These are phyloP conservation scores for Sisor rabdophorus DNA, from an alignment of 2,113 vertebrate species.

Conservation along the genomic window DNA sequence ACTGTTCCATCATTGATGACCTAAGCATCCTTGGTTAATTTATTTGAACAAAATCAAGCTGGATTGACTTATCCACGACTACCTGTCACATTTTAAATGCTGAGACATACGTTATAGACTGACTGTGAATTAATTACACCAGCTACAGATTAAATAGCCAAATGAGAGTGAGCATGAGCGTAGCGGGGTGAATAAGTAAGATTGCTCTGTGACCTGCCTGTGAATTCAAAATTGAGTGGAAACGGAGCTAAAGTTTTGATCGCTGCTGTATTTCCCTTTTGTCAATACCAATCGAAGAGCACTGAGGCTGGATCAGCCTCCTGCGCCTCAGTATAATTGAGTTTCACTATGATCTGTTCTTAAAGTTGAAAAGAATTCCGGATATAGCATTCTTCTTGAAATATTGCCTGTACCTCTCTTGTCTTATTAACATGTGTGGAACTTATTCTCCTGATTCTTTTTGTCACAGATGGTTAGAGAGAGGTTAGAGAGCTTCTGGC, in stretches of 20 bases:
- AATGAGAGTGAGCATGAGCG: not conserved
- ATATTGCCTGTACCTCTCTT: not conserved
- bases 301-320: conserved; percentile 15
- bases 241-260: not conserved
- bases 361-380: not conserved
- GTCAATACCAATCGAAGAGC: not conserved
- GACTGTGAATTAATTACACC: conserved; percentile 11
- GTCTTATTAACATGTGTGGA: conserved; percentile 16
- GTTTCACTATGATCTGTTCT: conserved; percentile 12
- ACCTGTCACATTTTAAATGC: not conserved
- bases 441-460: conserved; percentile 18
- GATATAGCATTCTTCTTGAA: not conserved
- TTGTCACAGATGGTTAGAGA: conserved; percentile 44
- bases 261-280: conserved; percentile 10
- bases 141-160: conserved; percentile 22
- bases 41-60: not conserved
- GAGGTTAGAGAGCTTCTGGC: conserved; percentile 45
- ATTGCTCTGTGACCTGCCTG: not conserved
- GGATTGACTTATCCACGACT: conserved; percentile 7
- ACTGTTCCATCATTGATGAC: conserved; percentile 6
- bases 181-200: conserved; percentile 1
- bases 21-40: conserved; percentile 4
- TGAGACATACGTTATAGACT: not conserved
- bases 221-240: conserved; percentile 18
- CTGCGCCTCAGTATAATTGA: conserved; percentile 26